Evolutionary conservation across 2,888 invertebrate genomes (phyloP), one percentile per base, ranked within the genome.

Genomic region (Agrochola lota): DNA sequence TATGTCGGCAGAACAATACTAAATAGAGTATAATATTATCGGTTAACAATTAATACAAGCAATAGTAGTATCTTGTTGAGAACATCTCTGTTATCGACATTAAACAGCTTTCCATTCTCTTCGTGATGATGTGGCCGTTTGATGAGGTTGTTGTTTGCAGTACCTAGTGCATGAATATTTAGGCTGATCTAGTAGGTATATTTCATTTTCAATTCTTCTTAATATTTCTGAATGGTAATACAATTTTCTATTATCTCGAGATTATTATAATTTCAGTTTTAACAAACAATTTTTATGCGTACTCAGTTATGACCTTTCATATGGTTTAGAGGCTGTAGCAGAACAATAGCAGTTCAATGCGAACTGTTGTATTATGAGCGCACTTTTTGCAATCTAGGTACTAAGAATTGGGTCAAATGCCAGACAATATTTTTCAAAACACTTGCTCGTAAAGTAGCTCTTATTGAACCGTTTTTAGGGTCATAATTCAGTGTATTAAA

Each of bases 281-380:
- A 57, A 20, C 43, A 49, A 57, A 15, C 30, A 11, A 46, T 80
- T 78, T 64, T 76, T 35, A 35, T 3, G 62, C 74, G 68, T 64
- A 30, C 59, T 59, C 43, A 73, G 80, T 78, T 85, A 83, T 79
- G 75, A 77, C 62, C 70, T 79, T 77, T 76, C 73, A 77, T 83
- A 52, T 52, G 52, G 52, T 23, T 52, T 23, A 52, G 52, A 23
- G 8, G 52, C 52, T 74, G 77, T 52, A 80, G 59, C 68, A 82
- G 74, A 84, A 87, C 79, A 87, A 87, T 85, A 80, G 66, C 49
- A 77, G 84, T 87, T 82, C 85, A 84, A 85, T 87, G 78, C 26
- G 40, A 79, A 49, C 64, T 30, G 55, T 70, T 68, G 59, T 87
- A 78, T 76, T 76, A 84, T 66, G 64, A 81, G 68, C 35, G 62